Conservation (phyloP, 2,113 vertebrate species). For the Thryonomys swinderianus region DNA sequence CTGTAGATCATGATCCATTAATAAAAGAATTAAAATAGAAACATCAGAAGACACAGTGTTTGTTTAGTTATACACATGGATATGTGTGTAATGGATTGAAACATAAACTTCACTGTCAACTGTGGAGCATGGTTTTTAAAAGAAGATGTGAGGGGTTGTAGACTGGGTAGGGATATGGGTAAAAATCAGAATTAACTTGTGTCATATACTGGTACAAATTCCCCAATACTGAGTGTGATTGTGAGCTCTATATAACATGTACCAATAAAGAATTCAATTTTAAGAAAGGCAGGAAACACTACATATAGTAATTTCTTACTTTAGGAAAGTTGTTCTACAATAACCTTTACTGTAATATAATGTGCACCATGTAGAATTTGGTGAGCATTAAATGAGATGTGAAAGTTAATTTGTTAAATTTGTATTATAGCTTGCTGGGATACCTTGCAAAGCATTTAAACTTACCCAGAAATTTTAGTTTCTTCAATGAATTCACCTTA, state of each 20-base stretch:
- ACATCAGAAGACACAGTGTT: background rate
- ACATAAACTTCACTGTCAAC: background rate
- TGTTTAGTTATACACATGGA: background rate
- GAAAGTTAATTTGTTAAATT: background rate
- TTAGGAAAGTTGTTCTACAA: conserved; percentile 6
- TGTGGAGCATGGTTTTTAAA: background rate
- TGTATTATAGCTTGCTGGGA: background rate
- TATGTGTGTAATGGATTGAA: background rate
- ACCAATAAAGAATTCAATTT: too few species aligned
- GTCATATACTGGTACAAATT: too few species aligned
- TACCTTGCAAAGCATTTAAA: background rate
- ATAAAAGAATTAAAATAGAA: background rate
- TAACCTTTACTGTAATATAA: background rate
- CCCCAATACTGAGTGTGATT: too few species aligned
- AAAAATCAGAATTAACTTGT: too few species aligned
- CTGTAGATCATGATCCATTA: background rate
- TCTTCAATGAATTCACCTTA: background rate
- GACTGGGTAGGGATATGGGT: too few species aligned
- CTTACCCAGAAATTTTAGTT: background rate
- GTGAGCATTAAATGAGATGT: background rate
- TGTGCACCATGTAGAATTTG: background rate
- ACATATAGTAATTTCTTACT: background rate
- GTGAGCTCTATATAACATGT: too few species aligned
- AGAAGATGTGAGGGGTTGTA: too few species aligned
- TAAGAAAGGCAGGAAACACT: background rate